Conservation (phyloP, 1,140 invertebrate species). For the Gryllus bimaculatus region DNA sequence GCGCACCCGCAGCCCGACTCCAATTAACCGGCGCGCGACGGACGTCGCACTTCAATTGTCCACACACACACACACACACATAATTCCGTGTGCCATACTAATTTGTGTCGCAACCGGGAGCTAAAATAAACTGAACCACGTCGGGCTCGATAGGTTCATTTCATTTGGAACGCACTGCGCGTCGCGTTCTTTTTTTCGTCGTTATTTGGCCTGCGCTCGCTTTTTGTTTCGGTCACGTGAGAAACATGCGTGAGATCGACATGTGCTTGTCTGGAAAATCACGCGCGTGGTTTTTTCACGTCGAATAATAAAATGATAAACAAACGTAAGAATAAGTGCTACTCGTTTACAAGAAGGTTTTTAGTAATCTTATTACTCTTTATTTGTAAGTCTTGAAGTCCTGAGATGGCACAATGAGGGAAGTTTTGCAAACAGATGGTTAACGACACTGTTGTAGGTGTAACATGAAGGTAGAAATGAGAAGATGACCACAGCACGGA, state of each 20-base stretch:
- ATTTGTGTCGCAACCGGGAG: background rate
- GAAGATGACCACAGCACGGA: too few species aligned
- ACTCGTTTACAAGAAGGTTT: too few species aligned
- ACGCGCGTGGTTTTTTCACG: background rate
- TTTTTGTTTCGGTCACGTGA: background rate
- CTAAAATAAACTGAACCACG: background rate
- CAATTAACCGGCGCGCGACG: background rate
- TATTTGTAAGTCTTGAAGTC: too few species aligned
- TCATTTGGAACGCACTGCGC: background rate
- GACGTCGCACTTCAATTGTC: background rate
- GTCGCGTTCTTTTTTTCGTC: background rate
- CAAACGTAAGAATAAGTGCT: background rate
- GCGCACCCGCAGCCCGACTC: background rate
- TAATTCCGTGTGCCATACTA: background rate
- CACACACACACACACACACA: background rate
- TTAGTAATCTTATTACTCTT: too few species aligned
- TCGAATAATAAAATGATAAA: background rate
- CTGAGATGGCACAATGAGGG: too few species aligned
- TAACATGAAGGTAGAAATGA: too few species aligned
- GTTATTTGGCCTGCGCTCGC: background rate
- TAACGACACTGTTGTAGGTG: too few species aligned
- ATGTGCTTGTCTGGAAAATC: background rate
- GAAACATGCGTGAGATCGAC: background rate
- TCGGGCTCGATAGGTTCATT: background rate
- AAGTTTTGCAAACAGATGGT: too few species aligned